Conservation (phyloP, 2,113 vertebrate genomes). For the Pithys albifrons region DNA sequence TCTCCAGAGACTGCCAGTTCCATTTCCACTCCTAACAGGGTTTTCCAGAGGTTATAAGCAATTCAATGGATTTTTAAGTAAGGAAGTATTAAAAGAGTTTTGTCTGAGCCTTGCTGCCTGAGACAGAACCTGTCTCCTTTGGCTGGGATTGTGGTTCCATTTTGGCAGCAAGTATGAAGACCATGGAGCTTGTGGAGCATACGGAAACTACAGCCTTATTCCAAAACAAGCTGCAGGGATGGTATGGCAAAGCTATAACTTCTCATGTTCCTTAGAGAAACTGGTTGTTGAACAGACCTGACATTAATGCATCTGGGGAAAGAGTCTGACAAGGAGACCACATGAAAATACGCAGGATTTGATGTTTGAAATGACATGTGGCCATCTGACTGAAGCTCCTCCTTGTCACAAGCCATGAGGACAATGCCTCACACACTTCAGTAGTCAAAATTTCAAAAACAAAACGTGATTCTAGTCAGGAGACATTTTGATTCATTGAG, state of each 20-base stretch:
- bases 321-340: background rate
- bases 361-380: background rate
- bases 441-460: background rate
- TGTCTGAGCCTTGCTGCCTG: background rate
- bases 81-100: background rate
- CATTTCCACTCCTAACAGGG: background rate
- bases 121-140: background rate
- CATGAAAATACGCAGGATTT: background rate
- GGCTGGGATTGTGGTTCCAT: background rate
- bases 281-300: background rate
- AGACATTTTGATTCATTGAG: background rate
- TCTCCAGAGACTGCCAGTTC: background rate
- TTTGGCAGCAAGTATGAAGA: background rate
- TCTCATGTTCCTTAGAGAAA: background rate
- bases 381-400: background rate
- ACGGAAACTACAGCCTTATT: background rate
- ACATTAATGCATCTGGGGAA: background rate
- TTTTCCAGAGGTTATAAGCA: background rate
- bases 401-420: background rate
- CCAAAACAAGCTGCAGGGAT: background rate
- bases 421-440: background rate
- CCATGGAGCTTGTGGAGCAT: background rate
- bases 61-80: background rate
- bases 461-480: constrained; percentile 2
- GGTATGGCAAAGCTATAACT: background rate